Evolutionary conservation across 2,113 vertebrate species (phyloP).

Genomic region (Neogobius melanostomus): DNA sequence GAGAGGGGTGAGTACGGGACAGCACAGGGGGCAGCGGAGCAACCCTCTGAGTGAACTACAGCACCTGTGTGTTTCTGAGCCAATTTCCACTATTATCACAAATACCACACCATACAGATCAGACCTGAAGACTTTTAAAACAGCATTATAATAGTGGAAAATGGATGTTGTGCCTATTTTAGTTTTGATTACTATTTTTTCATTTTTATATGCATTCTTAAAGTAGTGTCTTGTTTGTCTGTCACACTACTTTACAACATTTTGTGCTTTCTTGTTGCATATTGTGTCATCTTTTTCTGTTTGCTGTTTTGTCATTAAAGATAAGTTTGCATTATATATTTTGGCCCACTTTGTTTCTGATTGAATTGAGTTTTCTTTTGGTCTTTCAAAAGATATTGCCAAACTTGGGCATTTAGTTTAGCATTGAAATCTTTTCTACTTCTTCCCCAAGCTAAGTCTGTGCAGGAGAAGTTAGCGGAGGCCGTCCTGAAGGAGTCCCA

Average conservation of each 20-base stretch:
- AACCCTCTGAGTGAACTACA: conserved; percentile 7
- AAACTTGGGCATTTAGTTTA: background rate
- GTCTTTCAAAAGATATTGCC: background rate
- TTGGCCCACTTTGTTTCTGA: background rate
- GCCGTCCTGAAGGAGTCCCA: conserved; percentile 57
- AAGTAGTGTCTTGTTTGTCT: background rate
- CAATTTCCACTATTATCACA: conserved; percentile 55
- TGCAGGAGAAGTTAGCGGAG: conserved; percentile 78
- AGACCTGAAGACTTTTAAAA: background rate
- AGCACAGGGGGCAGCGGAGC: conserved; percentile 9
- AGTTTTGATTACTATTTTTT: background rate
- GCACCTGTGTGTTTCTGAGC: conserved; percentile 24
- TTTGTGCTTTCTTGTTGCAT: conserved; percentile 42
- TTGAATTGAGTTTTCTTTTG: conserved; percentile 12
- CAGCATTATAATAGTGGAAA: conserved; percentile 43
- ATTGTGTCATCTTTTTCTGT: conserved; percentile 20
- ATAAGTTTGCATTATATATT: background rate
- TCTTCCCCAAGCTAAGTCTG: conserved; percentile 74
- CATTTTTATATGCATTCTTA: background rate
- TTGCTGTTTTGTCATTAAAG: conserved; percentile 57
- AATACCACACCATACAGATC: background rate
- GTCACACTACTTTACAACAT: conserved; percentile 14
- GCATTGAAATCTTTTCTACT: conserved; percentile 26
- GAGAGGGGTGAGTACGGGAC: conserved; percentile 80
- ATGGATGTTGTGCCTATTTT: background rate